phyloP scores from a whole-genome alignment of 2,113 vertebrate species.

The Marmota monax region DNA sequence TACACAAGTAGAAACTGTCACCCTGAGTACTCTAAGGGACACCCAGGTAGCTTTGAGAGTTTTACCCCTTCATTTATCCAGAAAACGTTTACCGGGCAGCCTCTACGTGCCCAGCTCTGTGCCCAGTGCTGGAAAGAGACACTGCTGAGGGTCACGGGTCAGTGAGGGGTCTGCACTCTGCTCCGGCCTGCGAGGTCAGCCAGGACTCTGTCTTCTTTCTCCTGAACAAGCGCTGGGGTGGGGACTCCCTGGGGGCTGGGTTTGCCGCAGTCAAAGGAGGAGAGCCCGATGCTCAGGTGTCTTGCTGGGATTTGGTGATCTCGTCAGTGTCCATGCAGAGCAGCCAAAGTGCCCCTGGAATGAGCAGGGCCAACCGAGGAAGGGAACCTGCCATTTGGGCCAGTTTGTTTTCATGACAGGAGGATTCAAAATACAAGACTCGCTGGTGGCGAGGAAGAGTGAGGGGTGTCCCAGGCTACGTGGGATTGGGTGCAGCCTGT shows the following conservation, averaged over 20 bases:
- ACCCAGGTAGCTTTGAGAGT: accelerated
- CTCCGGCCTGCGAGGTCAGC: no score
- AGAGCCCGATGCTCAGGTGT: neutral
- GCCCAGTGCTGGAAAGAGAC: accelerated
- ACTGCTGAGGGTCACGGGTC: accelerated
- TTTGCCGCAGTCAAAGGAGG: neutral
- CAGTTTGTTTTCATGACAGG: neutral
- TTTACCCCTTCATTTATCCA: neutral
- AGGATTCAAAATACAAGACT: neutral
- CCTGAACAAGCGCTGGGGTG: accelerated
- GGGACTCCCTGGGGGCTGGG: accelerated
- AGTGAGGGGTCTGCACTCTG: neutral
- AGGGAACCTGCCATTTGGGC: accelerated
- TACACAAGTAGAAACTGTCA: neutral
- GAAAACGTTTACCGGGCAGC: neutral
- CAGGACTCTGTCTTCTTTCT: neutral
- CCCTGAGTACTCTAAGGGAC: neutral
- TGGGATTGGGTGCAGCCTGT: no score
- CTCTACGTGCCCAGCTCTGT: accelerated
- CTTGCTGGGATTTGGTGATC: neutral
- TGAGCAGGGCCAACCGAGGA: accelerated
- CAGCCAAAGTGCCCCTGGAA: neutral
- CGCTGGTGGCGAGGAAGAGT: neutral
- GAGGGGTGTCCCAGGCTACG: neutral
- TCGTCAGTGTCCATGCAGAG: neutral